Evolutionary conservation across 2,113 vertebrate species (phyloP).

Genomic region (Lontra canadensis): DNA sequence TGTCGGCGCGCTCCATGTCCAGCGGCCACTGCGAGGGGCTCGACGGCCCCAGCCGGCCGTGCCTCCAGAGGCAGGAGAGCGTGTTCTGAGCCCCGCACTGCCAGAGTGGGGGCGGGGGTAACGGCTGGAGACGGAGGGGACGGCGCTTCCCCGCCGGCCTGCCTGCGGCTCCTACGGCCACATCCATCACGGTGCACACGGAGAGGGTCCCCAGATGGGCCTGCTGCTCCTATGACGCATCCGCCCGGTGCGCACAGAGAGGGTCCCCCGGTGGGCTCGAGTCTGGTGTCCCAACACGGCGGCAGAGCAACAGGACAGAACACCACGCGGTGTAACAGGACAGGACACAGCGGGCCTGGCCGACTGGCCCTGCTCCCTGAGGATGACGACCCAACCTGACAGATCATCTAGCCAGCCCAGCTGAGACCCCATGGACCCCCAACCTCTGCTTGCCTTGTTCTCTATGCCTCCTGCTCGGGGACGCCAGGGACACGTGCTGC

Average conservation of each 20-base stretch:
- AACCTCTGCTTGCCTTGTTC: too few species aligned
- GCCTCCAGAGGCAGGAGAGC: conserved; percentile 80
- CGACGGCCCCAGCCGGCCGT: conserved; percentile 1
- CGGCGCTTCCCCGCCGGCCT: too few species aligned
- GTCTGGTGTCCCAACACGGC: neutral
- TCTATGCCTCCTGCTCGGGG: fast-evolving
- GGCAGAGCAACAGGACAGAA: neutral
- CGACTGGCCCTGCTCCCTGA: neutral
- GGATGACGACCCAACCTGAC: neutral
- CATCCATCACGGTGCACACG: fast-evolving
- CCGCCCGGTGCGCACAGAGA: neutral
- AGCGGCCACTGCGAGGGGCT: conserved; percentile 60
- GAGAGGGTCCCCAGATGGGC: neutral
- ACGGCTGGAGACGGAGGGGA: too few species aligned
- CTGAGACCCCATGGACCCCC: fast-evolving
- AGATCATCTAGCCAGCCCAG: neutral
- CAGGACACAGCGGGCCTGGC: neutral
- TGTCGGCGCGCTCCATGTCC: conserved; percentile 73
- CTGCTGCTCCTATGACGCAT: too few species aligned
- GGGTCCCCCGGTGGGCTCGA: neutral
- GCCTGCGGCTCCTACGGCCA: fast-evolving
- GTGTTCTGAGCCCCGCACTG: conserved; percentile 72
- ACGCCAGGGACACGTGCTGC: neutral
- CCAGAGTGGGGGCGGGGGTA: too few species aligned
- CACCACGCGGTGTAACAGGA: fast-evolving